A percentile compares a stretch with the other conserved stretches of the same genome.
phyloP scores from a whole-genome alignment of 2,113 vertebrate species.

The Lates calcarifer region DNA sequence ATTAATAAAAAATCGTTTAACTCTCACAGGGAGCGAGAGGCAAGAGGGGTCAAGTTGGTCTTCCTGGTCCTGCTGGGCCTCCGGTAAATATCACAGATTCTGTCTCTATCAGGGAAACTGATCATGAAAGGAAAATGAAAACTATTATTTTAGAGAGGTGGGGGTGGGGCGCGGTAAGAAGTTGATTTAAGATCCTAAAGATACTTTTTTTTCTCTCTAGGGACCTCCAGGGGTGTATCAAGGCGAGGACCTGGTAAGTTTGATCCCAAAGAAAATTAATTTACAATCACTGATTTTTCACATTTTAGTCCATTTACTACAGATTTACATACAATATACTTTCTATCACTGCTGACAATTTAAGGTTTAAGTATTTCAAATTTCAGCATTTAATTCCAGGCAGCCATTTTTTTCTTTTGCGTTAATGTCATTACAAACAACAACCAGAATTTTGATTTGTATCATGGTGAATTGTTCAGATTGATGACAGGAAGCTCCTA shows the following conservation, averaged over 20 bases:
- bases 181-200: too few relatives aligned
- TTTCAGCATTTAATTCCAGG: too few relatives aligned
- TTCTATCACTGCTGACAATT: neutral
- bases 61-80: slow-evolving; percentile 88
- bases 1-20: neutral
- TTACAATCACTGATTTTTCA: neutral
- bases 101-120: neutral
- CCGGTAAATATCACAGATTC: slow-evolving; percentile 84
- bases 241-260: slow-evolving; percentile 84
- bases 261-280: neutral
- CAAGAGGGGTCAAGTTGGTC: slow-evolving; percentile 88
- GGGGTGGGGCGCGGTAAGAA: too few relatives aligned
- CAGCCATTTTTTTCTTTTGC: too few relatives aligned
- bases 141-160: neutral
- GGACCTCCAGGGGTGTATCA: slow-evolving; percentile 82
- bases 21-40: slow-evolving; percentile 89
- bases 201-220: slow-evolving; percentile 57
- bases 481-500: too few relatives aligned
- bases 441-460: too few relatives aligned
- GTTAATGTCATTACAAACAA: too few relatives aligned
- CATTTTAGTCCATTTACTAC: neutral
- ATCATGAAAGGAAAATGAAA: neutral
- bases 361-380: too few relatives aligned
- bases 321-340: neutral
- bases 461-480: too few relatives aligned